phyloP scores from a whole-genome alignment of 2,113 vertebrate genomes.

The Neodon shergylaensis region DNA sequence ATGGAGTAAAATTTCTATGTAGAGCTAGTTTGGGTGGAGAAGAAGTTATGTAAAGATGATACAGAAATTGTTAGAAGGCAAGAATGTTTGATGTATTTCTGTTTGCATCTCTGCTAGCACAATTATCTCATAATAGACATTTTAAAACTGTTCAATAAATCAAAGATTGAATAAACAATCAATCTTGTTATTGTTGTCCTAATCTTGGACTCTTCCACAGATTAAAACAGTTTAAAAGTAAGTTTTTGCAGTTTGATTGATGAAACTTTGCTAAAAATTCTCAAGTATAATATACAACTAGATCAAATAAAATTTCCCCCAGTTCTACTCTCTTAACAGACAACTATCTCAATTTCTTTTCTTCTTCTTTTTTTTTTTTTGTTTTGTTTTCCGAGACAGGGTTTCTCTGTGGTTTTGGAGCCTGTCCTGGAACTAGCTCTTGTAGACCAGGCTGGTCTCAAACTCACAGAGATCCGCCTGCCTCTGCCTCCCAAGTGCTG shows the following conservation, averaged over 20 bases:
- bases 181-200: neutral
- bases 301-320: neutral
- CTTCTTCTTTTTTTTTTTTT: too few relatives aligned
- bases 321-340: neutral
- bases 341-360: neutral
- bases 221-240: neutral
- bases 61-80: constrained; percentile 24
- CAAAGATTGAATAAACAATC: neutral
- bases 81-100: neutral
- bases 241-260: constrained; percentile 28
- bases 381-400: too few relatives aligned
- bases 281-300: neutral
- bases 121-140: neutral
- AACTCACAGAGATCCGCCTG: too few relatives aligned
- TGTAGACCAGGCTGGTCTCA: too few relatives aligned
- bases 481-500: too few relatives aligned
- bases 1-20: neutral
- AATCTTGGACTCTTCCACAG: neutral
- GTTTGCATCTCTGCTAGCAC: neutral
- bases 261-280: neutral
- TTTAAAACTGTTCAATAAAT: constrained; percentile 26
- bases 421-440: too few relatives aligned
- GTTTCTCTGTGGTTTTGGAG: too few relatives aligned
- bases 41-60: neutral
- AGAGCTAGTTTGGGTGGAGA: neutral